A percentile compares a stretch with the other conserved stretches of the same genome.
Evolutionary conservation across 2,113 vertebrate species (phyloP).

Genomic region (Lepisosteus osseus): DNA sequence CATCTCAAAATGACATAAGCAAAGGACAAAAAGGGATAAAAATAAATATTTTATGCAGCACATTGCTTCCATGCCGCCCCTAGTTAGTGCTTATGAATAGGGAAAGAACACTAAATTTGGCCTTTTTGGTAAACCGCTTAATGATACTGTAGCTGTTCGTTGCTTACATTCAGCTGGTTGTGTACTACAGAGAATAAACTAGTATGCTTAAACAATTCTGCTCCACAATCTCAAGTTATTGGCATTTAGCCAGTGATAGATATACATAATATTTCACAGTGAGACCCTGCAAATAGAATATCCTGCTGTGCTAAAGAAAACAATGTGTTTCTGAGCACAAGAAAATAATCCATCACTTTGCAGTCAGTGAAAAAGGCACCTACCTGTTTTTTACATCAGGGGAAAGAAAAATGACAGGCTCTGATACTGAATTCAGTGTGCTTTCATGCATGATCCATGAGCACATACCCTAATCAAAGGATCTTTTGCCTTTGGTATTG

Average conservation of each 20-base stretch:
- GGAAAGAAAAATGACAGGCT: slow-evolving; percentile 71
- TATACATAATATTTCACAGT: slow-evolving; percentile 92
- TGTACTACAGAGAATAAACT: slow-evolving; percentile 34
- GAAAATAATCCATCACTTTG: slow-evolving; percentile 94
- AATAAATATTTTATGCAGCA: background rate
- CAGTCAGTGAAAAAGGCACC: slow-evolving; percentile 69
- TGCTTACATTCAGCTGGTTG: slow-evolving; percentile 29
- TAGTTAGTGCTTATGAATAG: background rate
- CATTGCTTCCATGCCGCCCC: background rate
- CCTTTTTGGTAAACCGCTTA: slow-evolving; percentile 20
- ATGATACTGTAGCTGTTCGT: slow-evolving; percentile 9
- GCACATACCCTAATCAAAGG: slow-evolving; percentile 75
- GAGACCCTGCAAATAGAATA: slow-evolving; percentile 95
- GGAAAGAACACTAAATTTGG: background rate
- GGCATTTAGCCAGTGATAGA: slow-evolving; percentile 81
- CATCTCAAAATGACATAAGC: background rate
- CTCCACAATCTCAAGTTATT: slow-evolving; percentile 59
- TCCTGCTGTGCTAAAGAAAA: slow-evolving; percentile 99
- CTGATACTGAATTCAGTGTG: slow-evolving; percentile 70
- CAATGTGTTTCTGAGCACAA: slow-evolving; percentile 95
- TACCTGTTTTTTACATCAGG: slow-evolving; percentile 95
- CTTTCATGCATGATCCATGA: slow-evolving; percentile 75
- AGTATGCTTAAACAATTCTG: slow-evolving; percentile 39
- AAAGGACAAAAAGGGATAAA: background rate
- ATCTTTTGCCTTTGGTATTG: slow-evolving; percentile 58